phyloP scores from a whole-genome alignment of 2,797 vertebrate genomes.

The Enteromius mattozi region DNA sequence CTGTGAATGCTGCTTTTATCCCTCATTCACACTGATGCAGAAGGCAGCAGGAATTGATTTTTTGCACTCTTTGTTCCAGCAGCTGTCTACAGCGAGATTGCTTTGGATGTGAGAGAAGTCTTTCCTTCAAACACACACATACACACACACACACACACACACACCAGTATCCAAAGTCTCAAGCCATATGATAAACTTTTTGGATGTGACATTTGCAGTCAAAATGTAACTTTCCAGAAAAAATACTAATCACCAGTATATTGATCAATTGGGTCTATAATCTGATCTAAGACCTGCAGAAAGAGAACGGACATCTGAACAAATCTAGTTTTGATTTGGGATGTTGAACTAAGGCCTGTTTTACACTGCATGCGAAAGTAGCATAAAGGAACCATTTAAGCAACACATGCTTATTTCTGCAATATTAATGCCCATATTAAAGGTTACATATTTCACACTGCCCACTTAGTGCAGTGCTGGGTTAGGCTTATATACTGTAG shows the following conservation, averaged over 20 bases:
- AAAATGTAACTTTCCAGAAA: not conserved
- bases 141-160: not conserved
- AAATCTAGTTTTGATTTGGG: not conserved
- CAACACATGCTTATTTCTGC: not conserved
- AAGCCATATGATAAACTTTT: not conserved
- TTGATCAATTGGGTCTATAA: not conserved
- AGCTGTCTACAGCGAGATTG: constrained; percentile 14
- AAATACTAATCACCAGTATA: not conserved
- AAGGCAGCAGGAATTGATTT: constrained; percentile 23
- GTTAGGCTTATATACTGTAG: not conserved
- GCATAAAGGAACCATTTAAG: not conserved
- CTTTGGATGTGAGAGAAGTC: not conserved
- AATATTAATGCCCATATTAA: not conserved
- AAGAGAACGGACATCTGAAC: not conserved
- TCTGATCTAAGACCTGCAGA: not conserved
- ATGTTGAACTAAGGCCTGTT: not conserved
- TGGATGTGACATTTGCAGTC: not conserved
- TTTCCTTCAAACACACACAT: not conserved
- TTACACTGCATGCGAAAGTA: not conserved
- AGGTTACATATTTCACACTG: not conserved
- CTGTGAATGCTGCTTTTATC: constrained; percentile 20
- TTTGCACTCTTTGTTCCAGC: constrained; percentile 29
- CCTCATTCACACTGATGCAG: constrained; percentile 31
- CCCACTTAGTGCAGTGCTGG: not conserved
- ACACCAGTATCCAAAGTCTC: not conserved